Evolutionary conservation across 2,113 vertebrate species (phyloP).

Genomic region (Pomatostomus ruficeps): DNA sequence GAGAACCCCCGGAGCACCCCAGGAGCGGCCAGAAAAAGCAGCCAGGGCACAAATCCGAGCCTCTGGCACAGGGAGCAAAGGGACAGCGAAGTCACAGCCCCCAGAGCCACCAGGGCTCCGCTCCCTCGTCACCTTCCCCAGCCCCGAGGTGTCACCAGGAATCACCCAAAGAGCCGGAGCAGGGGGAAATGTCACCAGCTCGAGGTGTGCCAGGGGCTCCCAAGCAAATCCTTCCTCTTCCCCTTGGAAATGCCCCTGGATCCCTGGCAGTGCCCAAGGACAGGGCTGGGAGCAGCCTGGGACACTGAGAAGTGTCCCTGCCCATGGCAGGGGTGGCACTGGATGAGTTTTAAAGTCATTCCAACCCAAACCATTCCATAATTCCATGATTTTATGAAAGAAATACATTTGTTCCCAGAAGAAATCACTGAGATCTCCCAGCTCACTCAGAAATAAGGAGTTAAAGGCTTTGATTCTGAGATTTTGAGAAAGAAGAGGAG

Average conservation of each 20-base stretch:
- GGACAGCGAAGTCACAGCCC: not conserved
- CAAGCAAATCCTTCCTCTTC: not conserved
- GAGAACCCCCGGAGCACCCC: too few relatives aligned
- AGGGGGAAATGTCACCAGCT: not conserved
- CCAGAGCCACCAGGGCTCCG: not conserved
- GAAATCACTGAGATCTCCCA: not conserved
- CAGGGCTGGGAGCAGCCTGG: not conserved
- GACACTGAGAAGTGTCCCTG: not conserved
- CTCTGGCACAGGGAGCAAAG: not conserved
- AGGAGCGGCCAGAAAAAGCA: not conserved
- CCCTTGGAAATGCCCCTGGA: not conserved
- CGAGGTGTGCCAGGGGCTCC: not conserved
- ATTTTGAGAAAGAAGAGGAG: not conserved
- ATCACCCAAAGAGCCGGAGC: not conserved
- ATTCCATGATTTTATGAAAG: not conserved
- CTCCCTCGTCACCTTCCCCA: not conserved
- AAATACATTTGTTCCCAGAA: not conserved
- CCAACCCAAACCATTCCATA: not conserved
- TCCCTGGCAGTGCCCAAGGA: not conserved
- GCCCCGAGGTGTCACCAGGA: not conserved
- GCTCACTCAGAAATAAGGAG: fast-evolving
- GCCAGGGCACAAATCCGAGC: not conserved
- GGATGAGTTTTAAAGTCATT: not conserved
- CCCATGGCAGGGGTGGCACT: not conserved
- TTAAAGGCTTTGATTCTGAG: not conserved